A percentile compares a stretch with the other conserved stretches of the same genome.
These are phyloP conservation scores for Nymphalis io DNA, from an alignment of 1,140 invertebrate genomes.

Conservation along the genomic window DNA sequence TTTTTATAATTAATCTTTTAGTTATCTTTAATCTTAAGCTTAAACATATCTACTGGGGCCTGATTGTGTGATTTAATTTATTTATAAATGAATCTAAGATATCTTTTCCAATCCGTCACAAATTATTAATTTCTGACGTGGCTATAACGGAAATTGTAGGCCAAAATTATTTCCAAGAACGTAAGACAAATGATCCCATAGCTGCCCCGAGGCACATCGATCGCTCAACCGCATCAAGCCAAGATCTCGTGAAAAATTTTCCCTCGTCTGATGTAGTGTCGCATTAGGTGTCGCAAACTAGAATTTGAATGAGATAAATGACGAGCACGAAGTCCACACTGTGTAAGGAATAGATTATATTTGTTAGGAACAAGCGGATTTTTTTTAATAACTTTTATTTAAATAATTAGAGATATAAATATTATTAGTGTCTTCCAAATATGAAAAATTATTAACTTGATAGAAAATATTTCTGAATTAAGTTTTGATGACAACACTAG, in stretches of 20 bases:
- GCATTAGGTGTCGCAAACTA: slow-evolving; percentile 41
- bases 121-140: slow-evolving; percentile 11
- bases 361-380: slow-evolving; percentile 13
- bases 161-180: slow-evolving; percentile 33
- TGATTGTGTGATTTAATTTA: too few species aligned
- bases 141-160: slow-evolving; percentile 24
- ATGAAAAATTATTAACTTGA: too few species aligned
- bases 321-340: slow-evolving; percentile 25
- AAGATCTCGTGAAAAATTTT: slow-evolving; percentile 37
- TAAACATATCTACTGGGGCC: too few species aligned
- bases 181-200: slow-evolving; percentile 35
- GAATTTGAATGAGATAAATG: slow-evolving; percentile 41
- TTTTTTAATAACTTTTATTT: too few species aligned
- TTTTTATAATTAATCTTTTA: neutral
- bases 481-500: too few species aligned
- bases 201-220: slow-evolving; percentile 28
- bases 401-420: too few species aligned
- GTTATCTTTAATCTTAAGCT: too few species aligned
- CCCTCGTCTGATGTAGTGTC: slow-evolving; percentile 35
- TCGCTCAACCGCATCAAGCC: slow-evolving; percentile 36
- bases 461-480: too few species aligned
- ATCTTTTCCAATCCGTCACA: neutral
- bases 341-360: slow-evolving; percentile 17
- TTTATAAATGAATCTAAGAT: neutral
- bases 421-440: too few species aligned